Evolutionary conservation across 2,888 invertebrate species (phyloP).

Genomic region (Sinelater perroti): DNA sequence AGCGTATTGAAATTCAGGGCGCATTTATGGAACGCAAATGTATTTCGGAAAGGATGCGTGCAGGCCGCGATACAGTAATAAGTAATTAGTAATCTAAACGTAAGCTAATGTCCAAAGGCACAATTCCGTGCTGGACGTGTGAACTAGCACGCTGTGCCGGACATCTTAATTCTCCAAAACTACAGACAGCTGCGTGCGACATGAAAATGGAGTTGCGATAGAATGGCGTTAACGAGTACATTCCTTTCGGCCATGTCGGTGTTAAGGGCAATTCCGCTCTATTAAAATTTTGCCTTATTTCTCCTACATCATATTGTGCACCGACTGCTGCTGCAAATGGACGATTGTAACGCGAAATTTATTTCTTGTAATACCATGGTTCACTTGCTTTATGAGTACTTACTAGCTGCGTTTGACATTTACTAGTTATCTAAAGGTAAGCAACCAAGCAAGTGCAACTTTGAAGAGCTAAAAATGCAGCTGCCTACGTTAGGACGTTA

Average conservation of each 20-base stretch:
- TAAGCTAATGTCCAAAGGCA: conserved; percentile 20
- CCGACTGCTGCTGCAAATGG: background rate
- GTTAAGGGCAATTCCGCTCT: too few species aligned
- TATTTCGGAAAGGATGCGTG: conserved; percentile 22
- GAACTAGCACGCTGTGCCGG: conserved; percentile 5
- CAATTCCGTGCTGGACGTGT: conserved; percentile 9
- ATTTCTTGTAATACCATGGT: background rate
- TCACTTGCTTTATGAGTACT: background rate
- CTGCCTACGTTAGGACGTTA: background rate
- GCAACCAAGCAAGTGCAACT: background rate
- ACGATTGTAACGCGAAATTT: conserved; percentile 2
- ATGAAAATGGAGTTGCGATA: too few species aligned
- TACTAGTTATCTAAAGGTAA: background rate
- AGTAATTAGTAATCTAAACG: conserved; percentile 25
- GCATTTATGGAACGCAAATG: conserved; percentile 34
- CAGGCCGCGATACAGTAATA: conserved; percentile 27
- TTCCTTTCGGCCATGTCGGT: too few species aligned
- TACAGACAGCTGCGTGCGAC: conserved; percentile 4
- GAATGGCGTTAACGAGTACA: too few species aligned
- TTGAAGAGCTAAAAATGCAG: background rate
- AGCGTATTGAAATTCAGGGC: conserved; percentile 44
- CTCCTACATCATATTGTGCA: too few species aligned
- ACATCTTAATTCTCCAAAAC: background rate
- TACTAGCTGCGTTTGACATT: background rate
- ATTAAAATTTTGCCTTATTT: too few species aligned